Evolutionary conservation across 2,113 vertebrate genomes (phyloP).

Genomic region (Smithornis capensis): DNA sequence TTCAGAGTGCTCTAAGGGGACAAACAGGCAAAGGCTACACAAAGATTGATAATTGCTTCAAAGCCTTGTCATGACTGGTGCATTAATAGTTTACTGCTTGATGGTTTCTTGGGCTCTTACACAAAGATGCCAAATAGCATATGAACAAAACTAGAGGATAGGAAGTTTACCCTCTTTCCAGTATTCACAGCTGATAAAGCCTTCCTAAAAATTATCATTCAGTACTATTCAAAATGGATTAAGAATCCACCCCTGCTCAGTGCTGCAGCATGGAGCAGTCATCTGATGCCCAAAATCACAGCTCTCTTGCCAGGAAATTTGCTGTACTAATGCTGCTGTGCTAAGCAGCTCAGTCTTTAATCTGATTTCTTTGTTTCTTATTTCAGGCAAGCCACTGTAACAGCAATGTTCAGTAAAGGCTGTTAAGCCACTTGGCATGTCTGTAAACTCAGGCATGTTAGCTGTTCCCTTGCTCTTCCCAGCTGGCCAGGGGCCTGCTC

Average conservation of each 20-base stretch:
- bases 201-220: not conserved
- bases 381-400: not conserved
- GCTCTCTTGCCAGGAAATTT: conserved; percentile 2
- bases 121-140: not conserved
- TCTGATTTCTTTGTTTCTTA: conserved; percentile 36
- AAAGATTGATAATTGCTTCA: not conserved
- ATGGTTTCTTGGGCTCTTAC: not conserved
- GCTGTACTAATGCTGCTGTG: not conserved
- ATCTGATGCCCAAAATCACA: not conserved
- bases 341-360: conserved; percentile 12
- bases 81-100: not conserved
- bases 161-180: not conserved
- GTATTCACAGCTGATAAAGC: not conserved
- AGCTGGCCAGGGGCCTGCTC: not conserved
- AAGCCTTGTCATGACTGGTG: not conserved
- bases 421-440: conserved; percentile 6
- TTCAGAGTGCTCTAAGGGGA: not conserved
- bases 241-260: not conserved
- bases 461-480: not conserved
- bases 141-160: not conserved
- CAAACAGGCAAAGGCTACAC: not conserved
- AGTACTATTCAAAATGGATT: not conserved
- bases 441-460: not conserved
- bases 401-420: not conserved
- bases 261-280: not conserved